Evolutionary conservation across 2,888 invertebrate species (phyloP).

Genomic region (Platerodrilus igneus): DNA sequence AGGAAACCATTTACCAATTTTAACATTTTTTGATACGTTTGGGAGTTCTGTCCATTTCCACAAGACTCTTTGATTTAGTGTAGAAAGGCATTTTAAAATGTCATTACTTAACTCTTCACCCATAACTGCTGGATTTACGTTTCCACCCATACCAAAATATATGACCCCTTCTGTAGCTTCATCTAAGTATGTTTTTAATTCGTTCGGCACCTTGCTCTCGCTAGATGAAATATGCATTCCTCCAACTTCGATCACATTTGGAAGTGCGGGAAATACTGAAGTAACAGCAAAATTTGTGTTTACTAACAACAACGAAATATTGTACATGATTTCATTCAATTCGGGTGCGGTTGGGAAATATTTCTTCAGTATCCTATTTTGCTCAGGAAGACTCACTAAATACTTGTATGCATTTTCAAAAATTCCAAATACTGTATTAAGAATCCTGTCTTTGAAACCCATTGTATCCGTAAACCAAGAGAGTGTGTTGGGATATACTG

Average conservation of each 20-base stretch:
- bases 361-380: slow-evolving; percentile 19
- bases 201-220: slow-evolving; percentile 36
- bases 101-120: slow-evolving; percentile 48
- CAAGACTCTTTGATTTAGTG: slow-evolving; percentile 58
- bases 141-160: slow-evolving; percentile 59
- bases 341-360: slow-evolving; percentile 23
- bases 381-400: slow-evolving; percentile 12
- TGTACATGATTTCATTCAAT: slow-evolving; percentile 20
- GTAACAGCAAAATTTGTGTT: slow-evolving; percentile 51
- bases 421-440: slow-evolving; percentile 24
- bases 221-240: slow-evolving; percentile 46
- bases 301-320: slow-evolving; percentile 26
- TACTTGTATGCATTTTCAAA: slow-evolving; percentile 13
- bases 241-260: slow-evolving; percentile 54
- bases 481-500: slow-evolving; percentile 26
- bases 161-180: slow-evolving; percentile 52
- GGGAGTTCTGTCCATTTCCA: slow-evolving; percentile 68
- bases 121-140: slow-evolving; percentile 54
- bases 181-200: slow-evolving; percentile 51
- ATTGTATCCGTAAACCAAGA: slow-evolving; percentile 25
- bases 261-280: slow-evolving; percentile 49
- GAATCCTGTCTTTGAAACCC: slow-evolving; percentile 29
- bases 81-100: slow-evolving; percentile 55
- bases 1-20: slow-evolving; percentile 62
- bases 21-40: slow-evolving; percentile 55